Percentiles rank a stretch among this genome's conserved stretches.
These are phyloP conservation scores for Isaurus tuberculatus DNA, from an alignment of 92 coral and sea anemone genomes.

Conservation along the genomic window DNA sequence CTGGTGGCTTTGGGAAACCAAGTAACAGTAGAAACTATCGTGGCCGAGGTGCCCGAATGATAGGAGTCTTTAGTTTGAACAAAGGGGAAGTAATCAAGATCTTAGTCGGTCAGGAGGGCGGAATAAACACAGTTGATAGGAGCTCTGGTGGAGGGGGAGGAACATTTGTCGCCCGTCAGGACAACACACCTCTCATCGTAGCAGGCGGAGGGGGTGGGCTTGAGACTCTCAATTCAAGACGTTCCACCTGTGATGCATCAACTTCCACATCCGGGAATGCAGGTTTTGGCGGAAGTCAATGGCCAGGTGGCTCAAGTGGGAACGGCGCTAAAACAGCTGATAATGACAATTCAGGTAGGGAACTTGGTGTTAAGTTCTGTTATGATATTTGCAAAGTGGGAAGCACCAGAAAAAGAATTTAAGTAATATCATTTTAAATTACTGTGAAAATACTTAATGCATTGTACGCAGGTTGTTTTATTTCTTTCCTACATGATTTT, in stretches of 20 bases:
- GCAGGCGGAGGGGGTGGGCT: slow-evolving; percentile 77
- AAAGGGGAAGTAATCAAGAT: slow-evolving; percentile 54
- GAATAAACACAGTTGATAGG: not conserved
- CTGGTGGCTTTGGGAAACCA: no score
- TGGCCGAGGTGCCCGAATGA: slow-evolving; percentile 65
- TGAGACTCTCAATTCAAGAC: not conserved
- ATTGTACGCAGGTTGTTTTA: no score
- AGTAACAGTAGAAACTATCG: slow-evolving; percentile 16
- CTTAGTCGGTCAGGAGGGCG: slow-evolving; percentile 70
- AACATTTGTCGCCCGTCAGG: slow-evolving; percentile 62
- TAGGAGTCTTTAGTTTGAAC: slow-evolving; percentile 54
- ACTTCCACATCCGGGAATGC: slow-evolving; percentile 52
- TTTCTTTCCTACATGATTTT: no score
- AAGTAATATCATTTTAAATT: no score
- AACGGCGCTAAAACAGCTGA: no score
- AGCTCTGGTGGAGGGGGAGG: slow-evolving; percentile 76
- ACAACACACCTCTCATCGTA: no score
- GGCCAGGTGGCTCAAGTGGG: no score
- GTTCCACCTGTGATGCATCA: slow-evolving; percentile 57
- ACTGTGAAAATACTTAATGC: no score
- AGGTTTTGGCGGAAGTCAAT: slow-evolving; percentile 54
- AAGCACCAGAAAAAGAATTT: no score
- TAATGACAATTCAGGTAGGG: no score
- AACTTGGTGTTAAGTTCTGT: no score
- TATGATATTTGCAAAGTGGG: no score